These are phyloP conservation scores for Salminus brasiliensis DNA, from an alignment of 2,113 vertebrate genomes.

Conservation along the genomic window DNA sequence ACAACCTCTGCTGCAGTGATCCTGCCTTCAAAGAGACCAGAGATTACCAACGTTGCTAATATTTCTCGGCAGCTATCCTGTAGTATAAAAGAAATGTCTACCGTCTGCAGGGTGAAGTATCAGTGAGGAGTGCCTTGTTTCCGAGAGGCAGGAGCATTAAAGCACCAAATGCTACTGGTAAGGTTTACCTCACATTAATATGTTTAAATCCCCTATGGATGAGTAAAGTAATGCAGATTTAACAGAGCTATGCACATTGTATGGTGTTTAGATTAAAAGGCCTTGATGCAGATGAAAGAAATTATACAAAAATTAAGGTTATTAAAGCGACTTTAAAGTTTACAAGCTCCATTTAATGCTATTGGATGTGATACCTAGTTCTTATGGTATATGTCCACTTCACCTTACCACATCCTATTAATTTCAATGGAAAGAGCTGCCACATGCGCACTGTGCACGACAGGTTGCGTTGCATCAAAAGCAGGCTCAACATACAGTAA, in stretches of 20 bases:
- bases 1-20: background rate
- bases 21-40: background rate
- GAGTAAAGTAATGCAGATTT: background rate
- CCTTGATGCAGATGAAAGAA: background rate
- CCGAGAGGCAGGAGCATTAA: background rate
- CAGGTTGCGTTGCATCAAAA: too few species aligned
- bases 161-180: background rate
- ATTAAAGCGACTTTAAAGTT: too few species aligned
- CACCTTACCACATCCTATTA: too few species aligned
- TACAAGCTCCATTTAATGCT: too few species aligned
- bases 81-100: background rate
- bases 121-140: background rate
- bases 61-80: background rate
- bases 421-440: too few species aligned
- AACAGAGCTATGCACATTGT: background rate
- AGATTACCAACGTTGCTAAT: background rate
- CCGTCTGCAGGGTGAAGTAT: background rate
- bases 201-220: background rate
- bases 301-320: too few species aligned
- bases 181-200: background rate
- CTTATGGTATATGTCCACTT: too few species aligned
- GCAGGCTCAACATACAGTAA: too few species aligned
- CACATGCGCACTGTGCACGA: too few species aligned
- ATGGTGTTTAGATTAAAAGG: background rate
- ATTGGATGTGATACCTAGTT: too few species aligned